Evolutionary conservation across 2,113 vertebrate species (phyloP).

Genomic region (Rhagologus leucostigma): DNA sequence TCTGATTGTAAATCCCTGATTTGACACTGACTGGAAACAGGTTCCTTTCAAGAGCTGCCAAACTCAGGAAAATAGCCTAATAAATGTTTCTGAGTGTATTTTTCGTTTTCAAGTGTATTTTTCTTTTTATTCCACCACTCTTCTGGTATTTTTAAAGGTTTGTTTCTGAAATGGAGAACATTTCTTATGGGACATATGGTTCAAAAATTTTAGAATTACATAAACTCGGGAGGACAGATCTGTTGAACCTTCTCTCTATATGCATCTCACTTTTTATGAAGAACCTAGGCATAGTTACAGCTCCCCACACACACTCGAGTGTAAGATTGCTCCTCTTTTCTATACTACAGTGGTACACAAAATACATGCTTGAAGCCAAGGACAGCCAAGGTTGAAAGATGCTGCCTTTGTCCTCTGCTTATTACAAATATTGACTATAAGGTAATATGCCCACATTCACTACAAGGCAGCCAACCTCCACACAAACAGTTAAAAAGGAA

Average conservation of each 20-base stretch:
- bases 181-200: conserved; percentile 33
- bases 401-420: not conserved
- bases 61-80: not conserved
- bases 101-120: not conserved
- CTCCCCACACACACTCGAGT: not conserved
- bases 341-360: not conserved
- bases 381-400: not conserved
- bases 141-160: not conserved
- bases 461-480: not conserved
- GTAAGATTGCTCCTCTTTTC: not conserved
- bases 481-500: not conserved
- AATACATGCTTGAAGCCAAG: not conserved
- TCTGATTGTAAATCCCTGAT: not conserved
- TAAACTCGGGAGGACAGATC: conserved; percentile 10
- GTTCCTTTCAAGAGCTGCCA: not conserved
- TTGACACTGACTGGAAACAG: not conserved
- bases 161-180: not conserved
- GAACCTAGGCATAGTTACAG: not conserved
- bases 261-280: not conserved
- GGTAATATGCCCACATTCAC: not conserved
- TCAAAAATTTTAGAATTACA: conserved; percentile 11
- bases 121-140: not conserved
- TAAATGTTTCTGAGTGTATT: not conserved
- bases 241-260: not conserved
- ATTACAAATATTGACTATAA: not conserved